phyloP scores from a whole-genome alignment of 1,140 invertebrate genomes.

The Caenorhabditis latens region DNA sequence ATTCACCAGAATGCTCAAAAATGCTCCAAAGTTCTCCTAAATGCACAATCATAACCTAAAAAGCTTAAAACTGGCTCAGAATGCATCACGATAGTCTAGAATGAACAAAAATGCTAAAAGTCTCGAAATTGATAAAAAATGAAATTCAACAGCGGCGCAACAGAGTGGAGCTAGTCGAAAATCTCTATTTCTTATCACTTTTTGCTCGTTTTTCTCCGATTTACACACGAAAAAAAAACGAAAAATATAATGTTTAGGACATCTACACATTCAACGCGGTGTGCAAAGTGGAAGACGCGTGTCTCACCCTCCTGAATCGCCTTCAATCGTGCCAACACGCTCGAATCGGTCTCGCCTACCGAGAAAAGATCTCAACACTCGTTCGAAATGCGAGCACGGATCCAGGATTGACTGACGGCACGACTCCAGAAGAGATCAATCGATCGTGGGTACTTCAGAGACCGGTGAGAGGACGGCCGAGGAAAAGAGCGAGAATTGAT shows the following conservation, averaged over 20 bases:
- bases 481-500: conserved; percentile 3
- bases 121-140: no score
- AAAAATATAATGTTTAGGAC: background rate
- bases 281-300: conserved; percentile 33
- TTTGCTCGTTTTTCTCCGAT: no score
- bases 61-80: no score
- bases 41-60: no score
- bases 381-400: background rate
- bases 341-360: background rate
- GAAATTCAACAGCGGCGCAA: no score
- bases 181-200: no score
- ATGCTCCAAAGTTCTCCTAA: no score
- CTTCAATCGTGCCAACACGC: conserved; percentile 18
- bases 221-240: no score
- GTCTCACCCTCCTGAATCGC: conserved; percentile 11
- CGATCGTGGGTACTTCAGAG: conserved; percentile 32
- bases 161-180: no score
- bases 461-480: background rate
- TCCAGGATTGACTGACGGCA: background rate
- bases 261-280: conserved; percentile 42
- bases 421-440: background rate
- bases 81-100: no score
- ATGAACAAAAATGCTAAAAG: no score
- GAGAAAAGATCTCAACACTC: background rate
- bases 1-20: no score